Evolutionary conservation across 2,797 vertebrate genomes (phyloP), one percentile per base, ranked within the genome.

Genomic region (Esox masquinongy): DNA sequence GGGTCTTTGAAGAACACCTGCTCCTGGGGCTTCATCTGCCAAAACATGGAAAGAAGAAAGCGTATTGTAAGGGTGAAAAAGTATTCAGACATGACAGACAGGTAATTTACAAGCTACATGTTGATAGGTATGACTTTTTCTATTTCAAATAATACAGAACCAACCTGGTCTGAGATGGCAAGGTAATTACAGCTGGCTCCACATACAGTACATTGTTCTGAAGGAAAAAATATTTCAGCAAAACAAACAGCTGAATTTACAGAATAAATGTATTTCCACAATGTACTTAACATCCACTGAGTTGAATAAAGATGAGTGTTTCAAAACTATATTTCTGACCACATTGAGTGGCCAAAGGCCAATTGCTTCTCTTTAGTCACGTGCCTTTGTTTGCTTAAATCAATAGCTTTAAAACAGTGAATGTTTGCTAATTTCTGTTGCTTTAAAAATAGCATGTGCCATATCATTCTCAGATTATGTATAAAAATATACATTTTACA

Each of bases 1-100:
- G 94, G 95, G 72, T 93, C 95, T 88, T 78, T 94, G 88, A 97
- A 97, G 90, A 95, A 97, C 78, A 93, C 91, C 74, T 94, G 95
- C 87, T 95, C 95, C 79, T 94, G 92, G 61, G 94, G 91, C 82
- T 96, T 96, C 91, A 97, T 94, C 96, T 97, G 72, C 24, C 79
- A 1, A 72, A 22, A 73, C 31, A 68, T 34, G 2, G 24, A 26
- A n/a, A 59, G n/a, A 59, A 53, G 16, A 51, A 51, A 50, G 12
- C 16, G 53, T 59, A 22, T 2, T 59, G 43, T 11, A 47, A 11
- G 9, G 9, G 43, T 4, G 43, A 47, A 14, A 51, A 53, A n/a
- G 4, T 78, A 43, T 15, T 50, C 72, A 39, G 50, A 2, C 15
- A 49, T 39, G 15, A 56, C 4, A 14, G 11, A 73, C 29, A 16